Percentiles rank a stretch among this genome's conserved stretches.
Conservation (phyloP, 1,140 invertebrate species). For the Drosophila dunni region DNA sequence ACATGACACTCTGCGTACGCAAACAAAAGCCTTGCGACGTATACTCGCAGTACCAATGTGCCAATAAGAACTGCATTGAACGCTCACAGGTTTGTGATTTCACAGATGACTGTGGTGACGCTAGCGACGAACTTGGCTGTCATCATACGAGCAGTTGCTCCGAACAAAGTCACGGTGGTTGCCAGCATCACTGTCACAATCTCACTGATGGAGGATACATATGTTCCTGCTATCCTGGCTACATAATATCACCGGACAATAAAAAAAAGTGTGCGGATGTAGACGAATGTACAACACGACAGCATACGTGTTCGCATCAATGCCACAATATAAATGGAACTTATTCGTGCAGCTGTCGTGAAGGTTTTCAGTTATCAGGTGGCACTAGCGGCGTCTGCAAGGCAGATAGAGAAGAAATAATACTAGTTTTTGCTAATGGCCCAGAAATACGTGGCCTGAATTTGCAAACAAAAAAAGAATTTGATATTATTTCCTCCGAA, state of each 20-base stretch:
- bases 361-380: conserved; percentile 92
- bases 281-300: conserved; percentile 94
- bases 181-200: conserved; percentile 96
- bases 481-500: conserved; percentile 92
- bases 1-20: conserved; percentile 93
- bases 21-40: conserved; percentile 90
- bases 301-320: conserved; percentile 95
- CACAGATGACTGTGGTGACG: conserved; percentile 87
- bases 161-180: conserved; percentile 91
- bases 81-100: conserved; percentile 92
- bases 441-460: conserved; percentile 93
- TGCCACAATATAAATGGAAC: conserved; percentile 97
- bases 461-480: conserved; percentile 88
- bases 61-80: conserved; percentile 95
- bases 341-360: conserved; percentile 93
- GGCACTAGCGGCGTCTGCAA: conserved; percentile 93
- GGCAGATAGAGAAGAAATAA: conserved; percentile 87
- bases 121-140: conserved; percentile 95
- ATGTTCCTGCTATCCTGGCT: conserved; percentile 94
- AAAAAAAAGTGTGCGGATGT: conserved; percentile 93
- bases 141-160: conserved; percentile 91
- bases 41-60: conserved; percentile 93
- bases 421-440: conserved; percentile 91
- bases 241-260: conserved; percentile 91
- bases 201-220: conserved; percentile 93